Base-by-base conservation (phyloP, 1,140 invertebrate genomes). In the Tetragnatha versicolor region DNA sequence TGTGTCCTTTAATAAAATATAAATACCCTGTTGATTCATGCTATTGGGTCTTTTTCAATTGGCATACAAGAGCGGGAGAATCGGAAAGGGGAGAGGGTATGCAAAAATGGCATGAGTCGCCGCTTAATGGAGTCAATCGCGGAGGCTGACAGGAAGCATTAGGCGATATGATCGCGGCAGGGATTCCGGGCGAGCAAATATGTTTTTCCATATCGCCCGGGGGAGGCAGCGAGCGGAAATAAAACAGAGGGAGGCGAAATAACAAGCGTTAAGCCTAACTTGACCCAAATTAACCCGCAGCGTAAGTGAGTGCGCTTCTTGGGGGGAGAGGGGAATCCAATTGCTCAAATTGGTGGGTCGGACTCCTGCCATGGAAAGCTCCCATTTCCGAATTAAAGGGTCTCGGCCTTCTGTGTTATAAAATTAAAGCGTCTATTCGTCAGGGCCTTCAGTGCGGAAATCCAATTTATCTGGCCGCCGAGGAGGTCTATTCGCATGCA, bases 361-460 rank as follows among this genome's bases (percentile, higher is more conserved):
- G 73, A 65, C 42, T 58, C 39, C 33, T 53, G 60, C 73, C 65
- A 69, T 58, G 63, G 51, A 79, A 79, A 69, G 42, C 76, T 69
- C 65, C 76, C 76, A 79, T 69, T 69, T 79, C 76, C 39, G 65
- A 60, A 79, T 79, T 68, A 79, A 79, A 69, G 76, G 76, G 63
- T 68, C 76, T 49, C 45, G 63, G 29, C 63, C 75, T 61, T 77
- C 47, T 65, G 27, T 79, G 76, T 79, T 79, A 79, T 79, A 69
- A 79, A 79, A 79, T 79, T 79, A 79, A 79, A 79, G 76, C 76
- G 60, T n/a, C 73, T 66, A 77, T 77, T 77, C 73, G 73, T 63
- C 73, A 31, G 45, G 65, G 37, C 63, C 51, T 68, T 39, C 49
- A 49, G 47, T 79, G 63, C 63, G 65, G 76, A 79, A 79, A 79